Conservation (phyloP, 1,140 invertebrate genomes). For the Drosophila sucinea region DNA sequence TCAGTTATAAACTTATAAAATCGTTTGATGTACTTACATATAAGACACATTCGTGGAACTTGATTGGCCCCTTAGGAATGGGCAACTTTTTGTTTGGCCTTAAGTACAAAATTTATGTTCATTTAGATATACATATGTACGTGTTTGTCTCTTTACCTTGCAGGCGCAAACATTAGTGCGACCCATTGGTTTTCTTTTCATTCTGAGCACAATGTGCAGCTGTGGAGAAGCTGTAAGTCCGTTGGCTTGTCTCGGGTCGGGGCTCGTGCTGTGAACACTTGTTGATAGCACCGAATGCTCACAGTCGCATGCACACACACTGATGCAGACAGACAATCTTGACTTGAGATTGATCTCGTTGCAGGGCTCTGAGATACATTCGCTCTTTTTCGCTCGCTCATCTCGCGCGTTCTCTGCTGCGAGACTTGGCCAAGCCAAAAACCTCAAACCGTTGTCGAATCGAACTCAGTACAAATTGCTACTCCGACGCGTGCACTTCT, state of each 20-base stretch:
- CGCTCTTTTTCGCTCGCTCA: not conserved
- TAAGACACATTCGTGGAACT: too few relatives aligned
- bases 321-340: slow-evolving; percentile 31
- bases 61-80: too few relatives aligned
- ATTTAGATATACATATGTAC: too few relatives aligned
- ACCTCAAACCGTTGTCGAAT: slow-evolving; percentile 28
- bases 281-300: slow-evolving; percentile 11
- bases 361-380: slow-evolving; percentile 44
- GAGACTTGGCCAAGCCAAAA: slow-evolving; percentile 56
- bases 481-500: slow-evolving; percentile 60
- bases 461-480: slow-evolving; percentile 64
- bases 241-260: slow-evolving; percentile 23
- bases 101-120: too few relatives aligned
- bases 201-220: slow-evolving; percentile 33
- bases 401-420: slow-evolving; percentile 6
- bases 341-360: slow-evolving; percentile 58
- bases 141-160: not conserved
- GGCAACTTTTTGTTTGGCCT: too few relatives aligned
- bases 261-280: slow-evolving; percentile 28
- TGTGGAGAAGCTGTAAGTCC: slow-evolving; percentile 19
- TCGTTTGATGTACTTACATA: too few relatives aligned
- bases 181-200: not conserved
- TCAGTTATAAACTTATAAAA: too few relatives aligned
- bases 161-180: not conserved
- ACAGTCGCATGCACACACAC: slow-evolving; percentile 24